phyloP scores from a whole-genome alignment of 2,113 vertebrate species.

The Nasalis larvatus region DNA sequence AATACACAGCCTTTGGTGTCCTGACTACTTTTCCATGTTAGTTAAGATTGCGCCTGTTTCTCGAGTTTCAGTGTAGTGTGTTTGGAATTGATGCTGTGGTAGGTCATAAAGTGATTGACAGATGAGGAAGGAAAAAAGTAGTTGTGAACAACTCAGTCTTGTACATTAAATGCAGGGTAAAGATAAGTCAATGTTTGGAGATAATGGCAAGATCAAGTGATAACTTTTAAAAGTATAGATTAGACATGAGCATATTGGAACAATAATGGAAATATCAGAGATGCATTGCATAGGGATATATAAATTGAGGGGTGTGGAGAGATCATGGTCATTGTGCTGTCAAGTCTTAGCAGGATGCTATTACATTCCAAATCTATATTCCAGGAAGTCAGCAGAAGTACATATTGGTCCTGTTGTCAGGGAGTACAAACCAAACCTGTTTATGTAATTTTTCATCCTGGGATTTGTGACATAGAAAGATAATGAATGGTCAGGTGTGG shows the following conservation, averaged over 20 bases:
- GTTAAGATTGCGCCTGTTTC: not conserved
- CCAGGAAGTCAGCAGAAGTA: not conserved
- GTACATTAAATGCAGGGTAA: not conserved
- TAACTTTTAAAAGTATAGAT: not conserved
- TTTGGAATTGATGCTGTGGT: not conserved
- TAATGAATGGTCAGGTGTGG: too few species aligned
- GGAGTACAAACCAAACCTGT: not conserved
- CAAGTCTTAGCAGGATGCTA: not conserved
- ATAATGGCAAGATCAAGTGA: not conserved
- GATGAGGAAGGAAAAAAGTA: not conserved
- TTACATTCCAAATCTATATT: not conserved
- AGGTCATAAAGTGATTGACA: not conserved
- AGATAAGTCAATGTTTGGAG: not conserved
- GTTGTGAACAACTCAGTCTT: not conserved
- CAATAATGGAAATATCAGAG: not conserved
- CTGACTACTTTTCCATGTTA: not conserved
- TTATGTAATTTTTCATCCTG: not conserved
- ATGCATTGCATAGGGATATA: not conserved
- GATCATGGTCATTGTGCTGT: not conserved
- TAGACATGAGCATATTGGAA: not conserved
- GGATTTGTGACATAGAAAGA: not conserved
- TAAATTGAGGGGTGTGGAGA: rapidly evolving
- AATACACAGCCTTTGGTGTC: not conserved
- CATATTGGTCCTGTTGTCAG: not conserved
- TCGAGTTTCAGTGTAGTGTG: not conserved